Conservation (phyloP, 2,888 invertebrate species). For the Archaeoteleia sp. region DNA sequence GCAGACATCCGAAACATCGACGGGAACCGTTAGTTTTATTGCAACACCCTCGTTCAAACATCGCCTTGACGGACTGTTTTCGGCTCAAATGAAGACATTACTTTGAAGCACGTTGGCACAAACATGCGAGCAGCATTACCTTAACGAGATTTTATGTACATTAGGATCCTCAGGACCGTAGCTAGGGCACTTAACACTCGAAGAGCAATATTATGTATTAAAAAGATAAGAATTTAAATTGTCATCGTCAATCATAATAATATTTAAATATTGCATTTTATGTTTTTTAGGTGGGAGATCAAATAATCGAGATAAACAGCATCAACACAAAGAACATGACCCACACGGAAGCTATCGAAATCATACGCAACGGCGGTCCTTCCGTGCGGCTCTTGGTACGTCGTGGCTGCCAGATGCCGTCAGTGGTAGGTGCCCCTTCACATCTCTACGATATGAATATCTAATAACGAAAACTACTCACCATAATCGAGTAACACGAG, state of each 20-base stretch:
- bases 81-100: too few species aligned
- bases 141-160: too few species aligned
- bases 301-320: slow-evolving; percentile 83
- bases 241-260: not conserved
- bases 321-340: slow-evolving; percentile 83
- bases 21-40: too few species aligned
- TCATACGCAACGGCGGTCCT: slow-evolving; percentile 81
- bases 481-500: slow-evolving; percentile 55
- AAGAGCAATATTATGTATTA: too few species aligned
- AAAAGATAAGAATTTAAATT: not conserved
- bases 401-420: slow-evolving; percentile 75
- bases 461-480: slow-evolving; percentile 63
- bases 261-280: slow-evolving; percentile 9
- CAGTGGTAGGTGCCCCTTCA: slow-evolving; percentile 74
- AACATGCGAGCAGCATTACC: too few species aligned
- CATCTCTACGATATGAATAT: slow-evolving; percentile 75
- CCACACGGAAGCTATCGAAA: slow-evolving; percentile 84
- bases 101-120: too few species aligned
- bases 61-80: too few species aligned
- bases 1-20: too few species aligned
- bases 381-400: slow-evolving; percentile 77
- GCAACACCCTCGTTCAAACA: too few species aligned
- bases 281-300: slow-evolving; percentile 79
- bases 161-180: too few species aligned
- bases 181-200: too few species aligned